These are phyloP conservation scores for Pedetes capensis DNA, from an alignment of 2,113 vertebrate species.

Conservation along the genomic window DNA sequence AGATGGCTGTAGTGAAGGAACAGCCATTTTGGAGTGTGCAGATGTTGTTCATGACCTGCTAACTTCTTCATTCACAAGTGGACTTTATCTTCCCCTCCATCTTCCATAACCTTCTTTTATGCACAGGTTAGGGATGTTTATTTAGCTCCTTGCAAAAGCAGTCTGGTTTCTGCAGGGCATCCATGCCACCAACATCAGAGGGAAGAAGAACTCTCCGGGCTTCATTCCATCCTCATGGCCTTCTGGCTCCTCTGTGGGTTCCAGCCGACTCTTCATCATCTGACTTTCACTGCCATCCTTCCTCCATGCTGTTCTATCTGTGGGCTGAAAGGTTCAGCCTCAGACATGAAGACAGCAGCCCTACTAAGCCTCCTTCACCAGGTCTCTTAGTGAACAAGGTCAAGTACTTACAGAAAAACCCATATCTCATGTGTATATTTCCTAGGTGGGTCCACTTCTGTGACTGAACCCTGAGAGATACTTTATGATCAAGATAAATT, in stretches of 20 bases:
- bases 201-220: background rate
- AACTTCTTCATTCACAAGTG: background rate
- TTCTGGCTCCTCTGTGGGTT: background rate
- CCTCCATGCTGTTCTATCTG: background rate
- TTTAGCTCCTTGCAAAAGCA: background rate
- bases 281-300: background rate
- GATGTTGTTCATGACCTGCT: background rate
- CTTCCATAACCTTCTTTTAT: background rate
- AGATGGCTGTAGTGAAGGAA: background rate
- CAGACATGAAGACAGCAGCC: background rate
- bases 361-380: background rate
- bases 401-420: background rate
- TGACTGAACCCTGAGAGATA: background rate
- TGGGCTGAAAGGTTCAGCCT: background rate
- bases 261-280: background rate
- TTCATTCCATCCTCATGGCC: accelerated
- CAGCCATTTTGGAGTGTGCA: background rate
- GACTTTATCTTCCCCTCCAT: no score
- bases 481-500: background rate
- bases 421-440: background rate
- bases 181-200: background rate
- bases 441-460: background rate
- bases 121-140: background rate
- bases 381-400: background rate
- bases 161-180: background rate